Conservation (phyloP, 2,797 vertebrate species). For the Characodon lateralis region DNA sequence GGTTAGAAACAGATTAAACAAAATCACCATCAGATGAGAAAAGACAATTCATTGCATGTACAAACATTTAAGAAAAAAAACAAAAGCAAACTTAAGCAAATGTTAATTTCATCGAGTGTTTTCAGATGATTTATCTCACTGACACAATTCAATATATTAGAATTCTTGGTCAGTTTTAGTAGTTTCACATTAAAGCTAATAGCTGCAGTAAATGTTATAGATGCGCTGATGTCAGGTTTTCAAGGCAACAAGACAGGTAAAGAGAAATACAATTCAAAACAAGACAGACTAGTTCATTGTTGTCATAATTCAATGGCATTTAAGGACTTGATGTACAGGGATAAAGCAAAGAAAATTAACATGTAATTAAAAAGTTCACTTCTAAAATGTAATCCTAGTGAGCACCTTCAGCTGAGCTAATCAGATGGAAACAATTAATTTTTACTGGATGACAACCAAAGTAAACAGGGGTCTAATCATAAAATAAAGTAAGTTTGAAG, state of each 20-base stretch:
- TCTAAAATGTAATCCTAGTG: neutral
- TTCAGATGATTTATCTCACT: conserved; percentile 1
- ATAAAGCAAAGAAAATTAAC: neutral
- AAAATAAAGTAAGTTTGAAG: neutral
- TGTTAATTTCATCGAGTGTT: neutral
- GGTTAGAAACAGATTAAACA: no score
- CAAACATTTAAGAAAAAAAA: neutral
- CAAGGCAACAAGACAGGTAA: neutral
- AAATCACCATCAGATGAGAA: neutral
- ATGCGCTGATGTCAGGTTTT: conserved; percentile 1
- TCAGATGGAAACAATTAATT: neutral
- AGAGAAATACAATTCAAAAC: neutral
- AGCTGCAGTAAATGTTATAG: neutral
- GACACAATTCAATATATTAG: conserved; percentile 30
- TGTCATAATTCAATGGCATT: neutral
- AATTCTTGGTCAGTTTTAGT: conserved; percentile 3
- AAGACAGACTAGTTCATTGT: neutral
- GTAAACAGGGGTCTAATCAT: neutral
- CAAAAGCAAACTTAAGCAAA: neutral
- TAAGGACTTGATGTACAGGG: neutral
- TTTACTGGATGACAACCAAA: neutral
- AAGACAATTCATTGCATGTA: neutral
- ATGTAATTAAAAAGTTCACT: neutral
- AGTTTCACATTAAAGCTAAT: conserved; percentile 8
- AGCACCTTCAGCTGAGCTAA: neutral